Conservation (phyloP, 2,888 invertebrate genomes). For the Drosophila mettleri region DNA sequence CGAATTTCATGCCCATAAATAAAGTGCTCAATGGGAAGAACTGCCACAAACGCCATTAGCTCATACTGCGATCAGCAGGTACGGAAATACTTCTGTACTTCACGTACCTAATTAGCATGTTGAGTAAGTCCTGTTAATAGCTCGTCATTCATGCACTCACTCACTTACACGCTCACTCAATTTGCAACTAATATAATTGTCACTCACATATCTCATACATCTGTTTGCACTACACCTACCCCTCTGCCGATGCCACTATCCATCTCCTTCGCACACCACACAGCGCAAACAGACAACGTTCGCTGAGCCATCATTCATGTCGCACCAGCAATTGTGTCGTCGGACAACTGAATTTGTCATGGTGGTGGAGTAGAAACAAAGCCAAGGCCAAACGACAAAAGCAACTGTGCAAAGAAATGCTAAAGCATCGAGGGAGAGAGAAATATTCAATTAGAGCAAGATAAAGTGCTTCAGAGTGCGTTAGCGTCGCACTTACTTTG, state of each 20-base stretch:
- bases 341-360: conserved; percentile 79
- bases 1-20: background rate
- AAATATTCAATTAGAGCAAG: background rate
- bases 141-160: conserved; percentile 23
- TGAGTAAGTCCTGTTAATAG: conserved; percentile 34
- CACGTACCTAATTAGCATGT: conserved; percentile 2
- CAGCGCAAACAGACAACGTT: conserved; percentile 17
- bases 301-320: conserved; percentile 69
- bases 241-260: conserved; percentile 1
- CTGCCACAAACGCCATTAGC: no score
- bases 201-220: conserved; percentile 68
- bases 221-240: conserved; percentile 21
- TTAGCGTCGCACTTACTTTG: conserved; percentile 17
- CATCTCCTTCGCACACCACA: no score
- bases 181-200: conserved; percentile 75
- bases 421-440: conserved; percentile 22
- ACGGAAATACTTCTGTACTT: background rate
- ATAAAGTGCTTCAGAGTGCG: conserved; percentile 13
- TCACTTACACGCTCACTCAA: conserved; percentile 46
- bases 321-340: conserved; percentile 65
- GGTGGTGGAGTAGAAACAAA: conserved; percentile 67
- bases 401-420: conserved; percentile 33
- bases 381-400: conserved; percentile 60
- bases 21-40: no score
- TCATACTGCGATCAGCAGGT: background rate